Conservation (phyloP, 35 echinoderm and acorn worm species). For the Apostichopus californicus region DNA sequence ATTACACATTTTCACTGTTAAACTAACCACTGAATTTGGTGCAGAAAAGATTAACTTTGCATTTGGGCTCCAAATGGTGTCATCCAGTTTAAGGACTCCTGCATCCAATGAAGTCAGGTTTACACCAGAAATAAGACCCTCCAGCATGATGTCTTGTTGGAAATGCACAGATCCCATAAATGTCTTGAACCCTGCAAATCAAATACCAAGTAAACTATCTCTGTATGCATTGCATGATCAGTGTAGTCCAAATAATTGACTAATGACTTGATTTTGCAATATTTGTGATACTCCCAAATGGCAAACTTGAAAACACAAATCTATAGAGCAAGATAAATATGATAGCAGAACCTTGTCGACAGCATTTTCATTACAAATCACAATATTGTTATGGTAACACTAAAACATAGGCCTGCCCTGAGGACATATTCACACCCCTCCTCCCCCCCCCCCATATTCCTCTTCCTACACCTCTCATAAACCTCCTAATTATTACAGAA, state of each 20-base stretch:
- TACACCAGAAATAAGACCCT: neutral
- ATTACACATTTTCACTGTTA: neutral
- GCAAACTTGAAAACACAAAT: too few relatives aligned
- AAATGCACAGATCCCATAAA: neutral
- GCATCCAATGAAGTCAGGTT: constrained; percentile 20
- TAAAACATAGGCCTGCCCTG: too few relatives aligned
- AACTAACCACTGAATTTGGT: neutral
- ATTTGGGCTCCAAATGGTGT: neutral
- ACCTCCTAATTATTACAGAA: too few relatives aligned
- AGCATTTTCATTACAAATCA: too few relatives aligned
- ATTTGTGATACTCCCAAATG: too few relatives aligned
- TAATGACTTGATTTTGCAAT: too few relatives aligned
- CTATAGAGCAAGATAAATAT: too few relatives aligned
- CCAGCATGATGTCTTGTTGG: neutral
- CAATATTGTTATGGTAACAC: too few relatives aligned
- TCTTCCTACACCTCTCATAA: too few relatives aligned
- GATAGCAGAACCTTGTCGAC: too few relatives aligned
- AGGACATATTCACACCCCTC: too few relatives aligned
- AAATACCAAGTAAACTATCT: neutral
- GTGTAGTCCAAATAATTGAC: neutral
- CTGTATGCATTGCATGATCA: neutral
- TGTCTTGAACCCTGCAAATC: constrained; percentile 10
- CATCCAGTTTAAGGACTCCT: neutral
- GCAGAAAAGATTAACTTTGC: neutral
- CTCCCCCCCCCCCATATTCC: too few relatives aligned